These are phyloP conservation scores for Pseudopipra pipra DNA, from an alignment of 2,113 vertebrate species.

Conservation along the genomic window DNA sequence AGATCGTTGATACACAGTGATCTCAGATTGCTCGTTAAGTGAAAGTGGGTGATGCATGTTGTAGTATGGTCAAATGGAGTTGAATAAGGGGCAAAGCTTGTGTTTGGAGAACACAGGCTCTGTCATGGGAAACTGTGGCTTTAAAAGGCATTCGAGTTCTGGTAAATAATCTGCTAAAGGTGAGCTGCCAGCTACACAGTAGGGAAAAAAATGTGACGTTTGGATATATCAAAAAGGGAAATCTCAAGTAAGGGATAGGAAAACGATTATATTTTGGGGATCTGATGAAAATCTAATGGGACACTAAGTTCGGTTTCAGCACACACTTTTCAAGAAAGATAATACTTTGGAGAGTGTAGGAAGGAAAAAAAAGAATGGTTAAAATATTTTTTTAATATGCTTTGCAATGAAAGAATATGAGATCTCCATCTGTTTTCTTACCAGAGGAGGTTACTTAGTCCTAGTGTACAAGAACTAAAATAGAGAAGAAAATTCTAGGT, in stretches of 20 bases:
- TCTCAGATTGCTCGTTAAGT: background rate
- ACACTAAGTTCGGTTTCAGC: background rate
- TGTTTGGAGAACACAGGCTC: background rate
- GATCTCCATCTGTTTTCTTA: constrained; percentile 55
- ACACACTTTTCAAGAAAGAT: background rate
- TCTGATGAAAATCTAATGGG: background rate
- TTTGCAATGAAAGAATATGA: constrained; percentile 1
- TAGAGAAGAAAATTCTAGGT: constrained; percentile 25
- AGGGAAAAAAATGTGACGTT: background rate
- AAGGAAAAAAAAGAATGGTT: background rate
- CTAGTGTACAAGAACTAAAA: background rate
- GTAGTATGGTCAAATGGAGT: background rate
- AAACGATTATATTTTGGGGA: background rate
- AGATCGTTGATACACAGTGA: background rate
- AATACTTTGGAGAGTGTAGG: background rate
- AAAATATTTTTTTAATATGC: background rate
- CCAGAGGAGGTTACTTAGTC: constrained; percentile 18
- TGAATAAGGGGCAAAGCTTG: background rate
- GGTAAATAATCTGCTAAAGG: background rate
- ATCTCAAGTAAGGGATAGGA: background rate
- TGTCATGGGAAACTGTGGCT: background rate
- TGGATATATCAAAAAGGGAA: background rate
- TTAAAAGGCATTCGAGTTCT: background rate
- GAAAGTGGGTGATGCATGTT: background rate
- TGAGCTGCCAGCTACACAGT: background rate